phyloP scores from a whole-genome alignment of 2,113 vertebrate species.

The Actenoides hombroni region DNA sequence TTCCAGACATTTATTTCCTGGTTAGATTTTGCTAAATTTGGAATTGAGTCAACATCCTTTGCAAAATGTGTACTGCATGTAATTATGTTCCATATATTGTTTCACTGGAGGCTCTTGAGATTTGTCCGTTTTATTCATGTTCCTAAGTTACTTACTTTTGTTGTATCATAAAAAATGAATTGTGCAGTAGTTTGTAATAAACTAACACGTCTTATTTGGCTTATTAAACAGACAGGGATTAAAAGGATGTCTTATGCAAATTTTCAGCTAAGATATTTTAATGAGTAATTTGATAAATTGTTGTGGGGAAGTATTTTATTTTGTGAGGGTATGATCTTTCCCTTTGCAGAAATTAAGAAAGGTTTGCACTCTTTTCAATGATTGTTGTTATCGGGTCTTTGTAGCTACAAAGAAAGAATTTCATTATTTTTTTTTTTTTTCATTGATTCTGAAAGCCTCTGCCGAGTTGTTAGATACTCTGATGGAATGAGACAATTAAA shows the following conservation, averaged over 20 bases:
- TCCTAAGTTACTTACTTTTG: background rate
- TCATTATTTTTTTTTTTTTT: background rate
- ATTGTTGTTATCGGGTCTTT: background rate
- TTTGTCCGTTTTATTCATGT: background rate
- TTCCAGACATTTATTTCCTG: constrained; percentile 5
- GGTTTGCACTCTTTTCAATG: background rate
- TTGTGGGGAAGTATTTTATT: background rate
- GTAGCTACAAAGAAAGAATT: background rate
- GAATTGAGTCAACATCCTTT: constrained; percentile 10
- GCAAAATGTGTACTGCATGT: background rate
- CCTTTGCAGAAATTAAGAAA: background rate
- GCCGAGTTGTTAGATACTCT: background rate
- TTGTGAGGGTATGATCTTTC: background rate
- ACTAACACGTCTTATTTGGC: background rate
- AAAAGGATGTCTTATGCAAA: background rate
- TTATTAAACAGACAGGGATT: background rate
- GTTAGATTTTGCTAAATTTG: background rate
- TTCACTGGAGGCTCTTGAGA: background rate
- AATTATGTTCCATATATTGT: constrained; percentile 3
- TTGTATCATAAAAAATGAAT: background rate
- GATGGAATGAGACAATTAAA: background rate
- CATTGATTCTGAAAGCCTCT: background rate
- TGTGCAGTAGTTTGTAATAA: background rate
- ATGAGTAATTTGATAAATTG: background rate
- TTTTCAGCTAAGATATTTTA: too few species aligned